Percentiles rank a stretch among this genome's conserved stretches.
Evolutionary conservation across 2,888 invertebrate species (phyloP).

Genomic region (Tiliacea citrago): DNA sequence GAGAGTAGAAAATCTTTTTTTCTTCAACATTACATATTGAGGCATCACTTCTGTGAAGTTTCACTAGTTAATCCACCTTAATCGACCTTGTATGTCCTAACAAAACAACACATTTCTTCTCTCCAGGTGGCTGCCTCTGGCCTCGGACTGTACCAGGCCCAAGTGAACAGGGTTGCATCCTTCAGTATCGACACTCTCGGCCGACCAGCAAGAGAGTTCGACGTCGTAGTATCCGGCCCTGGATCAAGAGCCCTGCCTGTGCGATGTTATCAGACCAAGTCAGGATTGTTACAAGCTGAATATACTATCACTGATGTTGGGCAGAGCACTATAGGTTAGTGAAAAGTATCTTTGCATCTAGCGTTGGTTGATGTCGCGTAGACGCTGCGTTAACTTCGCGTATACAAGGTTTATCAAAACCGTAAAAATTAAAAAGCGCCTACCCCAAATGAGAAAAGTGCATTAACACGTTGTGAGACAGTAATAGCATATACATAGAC

Average conservation of each 20-base stretch:
- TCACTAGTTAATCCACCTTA: not conserved
- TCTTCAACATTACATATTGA: too few relatives aligned
- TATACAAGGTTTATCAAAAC: too few relatives aligned
- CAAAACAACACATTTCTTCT: not conserved
- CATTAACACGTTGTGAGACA: too few relatives aligned
- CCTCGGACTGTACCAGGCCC: slow-evolving; percentile 96
- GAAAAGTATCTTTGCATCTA: too few relatives aligned
- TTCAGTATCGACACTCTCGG: slow-evolving; percentile 97
- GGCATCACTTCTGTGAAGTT: not conserved
- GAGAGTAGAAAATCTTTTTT: not conserved
- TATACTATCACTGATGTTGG: slow-evolving; percentile 96
- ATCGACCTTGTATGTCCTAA: not conserved
- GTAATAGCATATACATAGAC: too few relatives aligned
- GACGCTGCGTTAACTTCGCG: too few relatives aligned
- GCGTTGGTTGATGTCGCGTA: too few relatives aligned
- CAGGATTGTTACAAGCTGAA: slow-evolving; percentile 98
- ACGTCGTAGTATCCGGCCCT: slow-evolving; percentile 96
- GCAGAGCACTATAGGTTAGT: slow-evolving; percentile 88
- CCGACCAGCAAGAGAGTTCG: slow-evolving; percentile 96
- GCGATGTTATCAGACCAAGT: slow-evolving; percentile 98
- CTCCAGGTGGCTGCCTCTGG: slow-evolving; percentile 93
- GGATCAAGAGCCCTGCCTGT: slow-evolving; percentile 96
- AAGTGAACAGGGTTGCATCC: slow-evolving; percentile 95
- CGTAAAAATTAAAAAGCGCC: too few relatives aligned
- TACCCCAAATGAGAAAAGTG: too few relatives aligned